phyloP scores from a whole-genome alignment of 2,113 vertebrate genomes.

The Notothenia coriiceps region DNA sequence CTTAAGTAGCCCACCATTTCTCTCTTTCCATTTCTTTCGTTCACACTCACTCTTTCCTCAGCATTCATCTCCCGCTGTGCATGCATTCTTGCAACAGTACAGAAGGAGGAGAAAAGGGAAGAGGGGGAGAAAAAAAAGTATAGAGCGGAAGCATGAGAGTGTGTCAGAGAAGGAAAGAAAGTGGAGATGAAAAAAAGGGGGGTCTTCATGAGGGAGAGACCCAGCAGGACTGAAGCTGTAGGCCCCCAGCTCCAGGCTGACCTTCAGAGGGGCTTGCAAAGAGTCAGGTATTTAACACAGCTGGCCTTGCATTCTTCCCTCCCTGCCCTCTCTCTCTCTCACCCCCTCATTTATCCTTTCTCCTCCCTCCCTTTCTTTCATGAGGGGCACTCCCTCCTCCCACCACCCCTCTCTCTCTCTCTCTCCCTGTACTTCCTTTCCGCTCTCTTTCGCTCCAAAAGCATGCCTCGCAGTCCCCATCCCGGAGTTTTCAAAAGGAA shows the following conservation, averaged over 20 bases:
- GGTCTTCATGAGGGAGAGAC: slow-evolving; percentile 65
- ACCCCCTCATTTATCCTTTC: slow-evolving; percentile 74
- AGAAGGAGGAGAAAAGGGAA: slow-evolving; percentile 36
- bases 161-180: slow-evolving; percentile 59
- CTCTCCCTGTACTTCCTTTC: slow-evolving; percentile 51
- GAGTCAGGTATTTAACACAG: slow-evolving; percentile 90
- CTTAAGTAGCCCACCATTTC: slow-evolving; percentile 60
- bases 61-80: slow-evolving; percentile 69
- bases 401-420: not conserved
- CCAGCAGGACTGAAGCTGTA: slow-evolving; percentile 82
- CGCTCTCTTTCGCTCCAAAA: slow-evolving; percentile 77
- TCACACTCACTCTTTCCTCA: slow-evolving; percentile 54
- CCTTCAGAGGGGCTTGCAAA: slow-evolving; percentile 81
- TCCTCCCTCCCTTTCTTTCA: slow-evolving; percentile 81
- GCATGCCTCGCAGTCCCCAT: slow-evolving; percentile 81
- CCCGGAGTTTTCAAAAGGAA: slow-evolving; percentile 79
- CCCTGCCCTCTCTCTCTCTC: slow-evolving; percentile 65
- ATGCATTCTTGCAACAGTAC: slow-evolving; percentile 69
- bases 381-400: slow-evolving; percentile 45
- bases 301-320: slow-evolving; percentile 86
- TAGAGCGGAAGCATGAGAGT: slow-evolving; percentile 48
- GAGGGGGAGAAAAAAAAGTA: slow-evolving; percentile 12
- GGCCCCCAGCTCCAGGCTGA: slow-evolving; percentile 80
- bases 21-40: slow-evolving; percentile 59
- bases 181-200: slow-evolving; percentile 32